A percentile compares a stretch with the other conserved stretches of the same genome.
These are phyloP conservation scores for Rhizoglyphus robini DNA, from an alignment of 1,140 invertebrate genomes.

Conservation along the genomic window DNA sequence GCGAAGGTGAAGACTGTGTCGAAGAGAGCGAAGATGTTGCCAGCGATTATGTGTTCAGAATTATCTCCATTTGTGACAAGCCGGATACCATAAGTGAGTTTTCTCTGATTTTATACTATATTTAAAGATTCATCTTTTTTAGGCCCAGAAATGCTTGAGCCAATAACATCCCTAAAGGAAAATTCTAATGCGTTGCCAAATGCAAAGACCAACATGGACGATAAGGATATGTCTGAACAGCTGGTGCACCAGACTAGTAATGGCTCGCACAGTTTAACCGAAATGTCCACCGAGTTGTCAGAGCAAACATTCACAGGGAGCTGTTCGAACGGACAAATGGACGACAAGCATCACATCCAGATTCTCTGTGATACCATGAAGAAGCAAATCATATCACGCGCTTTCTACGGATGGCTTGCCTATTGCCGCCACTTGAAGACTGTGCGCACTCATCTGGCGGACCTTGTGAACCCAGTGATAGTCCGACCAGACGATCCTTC, in stretches of 20 bases:
- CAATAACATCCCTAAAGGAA: no score
- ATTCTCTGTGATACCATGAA: constrained; percentile 85
- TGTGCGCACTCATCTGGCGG: constrained; percentile 74
- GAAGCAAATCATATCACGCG: constrained; percentile 79
- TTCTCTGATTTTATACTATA: neutral
- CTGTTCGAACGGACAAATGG: constrained; percentile 12
- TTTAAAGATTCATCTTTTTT: constrained; percentile 9
- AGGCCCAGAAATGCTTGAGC: constrained; percentile 38
- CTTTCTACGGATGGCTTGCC: constrained; percentile 90
- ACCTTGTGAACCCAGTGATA: constrained; percentile 52
- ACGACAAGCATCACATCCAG: constrained; percentile 38
- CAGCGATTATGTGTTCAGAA: constrained; percentile 78
- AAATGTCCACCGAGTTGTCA: no score
- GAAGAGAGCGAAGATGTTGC: constrained; percentile 44
- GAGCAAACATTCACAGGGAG: no score
- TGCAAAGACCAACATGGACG: constrained; percentile 19
- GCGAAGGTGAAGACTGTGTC: constrained; percentile 29
- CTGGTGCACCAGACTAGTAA: neutral
- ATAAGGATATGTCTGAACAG: neutral
- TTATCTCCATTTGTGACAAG: constrained; percentile 46
- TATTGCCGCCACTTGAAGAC: constrained; percentile 82
- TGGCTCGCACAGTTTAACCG: no score
- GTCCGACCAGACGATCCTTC: constrained; percentile 27
- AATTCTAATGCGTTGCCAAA: no score
- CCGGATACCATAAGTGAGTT: constrained; percentile 57